Conservation (phyloP, 2,113 vertebrate species). For the Acanthochromis polyacanthus region DNA sequence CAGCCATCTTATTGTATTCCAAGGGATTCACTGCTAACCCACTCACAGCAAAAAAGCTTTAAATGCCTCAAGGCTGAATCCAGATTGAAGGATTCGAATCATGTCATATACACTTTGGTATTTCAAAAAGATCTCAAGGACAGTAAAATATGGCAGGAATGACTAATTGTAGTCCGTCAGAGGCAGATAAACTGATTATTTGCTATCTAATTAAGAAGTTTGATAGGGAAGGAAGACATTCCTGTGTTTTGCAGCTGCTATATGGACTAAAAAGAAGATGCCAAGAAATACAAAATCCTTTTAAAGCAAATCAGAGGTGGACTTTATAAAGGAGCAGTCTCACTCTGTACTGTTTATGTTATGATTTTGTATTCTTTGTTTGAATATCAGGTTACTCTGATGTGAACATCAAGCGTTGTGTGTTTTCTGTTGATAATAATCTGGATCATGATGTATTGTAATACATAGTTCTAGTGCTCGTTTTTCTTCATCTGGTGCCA, state of each 20-base stretch:
- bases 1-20: too few species aligned
- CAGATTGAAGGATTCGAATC: too few species aligned
- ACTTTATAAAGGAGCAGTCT: not conserved
- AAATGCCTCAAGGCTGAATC: too few species aligned
- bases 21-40: too few species aligned
- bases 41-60: too few species aligned
- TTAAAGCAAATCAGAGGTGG: slow-evolving; percentile 9
- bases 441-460: not conserved
- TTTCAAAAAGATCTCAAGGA: not conserved
- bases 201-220: slow-evolving; percentile 2
- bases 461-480: not conserved
- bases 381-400: not conserved
- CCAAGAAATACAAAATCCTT: slow-evolving; percentile 21
- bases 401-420: not conserved
- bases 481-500: slow-evolving; percentile 1
- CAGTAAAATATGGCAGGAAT: not conserved
- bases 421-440: not conserved
- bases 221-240: slow-evolving; percentile 7
- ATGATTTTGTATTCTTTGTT: slow-evolving; percentile 4
- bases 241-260: slow-evolving; percentile 13
- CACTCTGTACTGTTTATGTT: not conserved
- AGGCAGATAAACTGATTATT: slow-evolving; percentile 1
- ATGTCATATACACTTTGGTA: too few species aligned
- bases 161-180: not conserved
- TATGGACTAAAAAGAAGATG: slow-evolving; percentile 6